Conservation (phyloP, 2,113 vertebrate genomes). For the Calidris pugnax region DNA sequence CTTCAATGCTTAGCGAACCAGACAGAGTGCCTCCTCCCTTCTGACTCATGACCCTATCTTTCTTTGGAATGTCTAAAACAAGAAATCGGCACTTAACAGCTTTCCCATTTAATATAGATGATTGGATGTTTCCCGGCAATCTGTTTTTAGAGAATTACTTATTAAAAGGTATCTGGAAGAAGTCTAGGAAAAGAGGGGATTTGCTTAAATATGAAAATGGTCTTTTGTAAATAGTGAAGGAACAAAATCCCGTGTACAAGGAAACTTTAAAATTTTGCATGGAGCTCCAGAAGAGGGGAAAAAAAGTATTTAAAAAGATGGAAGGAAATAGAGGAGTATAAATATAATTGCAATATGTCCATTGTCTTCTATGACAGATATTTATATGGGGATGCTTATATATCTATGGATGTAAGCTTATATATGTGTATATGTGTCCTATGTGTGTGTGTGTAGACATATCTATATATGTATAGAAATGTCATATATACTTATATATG, state of each 20-base stretch:
- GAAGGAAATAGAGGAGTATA: neutral
- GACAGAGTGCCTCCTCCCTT: neutral
- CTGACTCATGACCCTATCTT: neutral
- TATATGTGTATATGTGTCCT: neutral
- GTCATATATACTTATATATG: neutral
- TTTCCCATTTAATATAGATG: neutral
- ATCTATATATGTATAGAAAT: neutral
- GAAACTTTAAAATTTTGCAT: neutral
- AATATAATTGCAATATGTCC: neutral
- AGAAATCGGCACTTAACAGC: neutral
- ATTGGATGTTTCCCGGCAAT: neutral
- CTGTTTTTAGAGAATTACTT: neutral
- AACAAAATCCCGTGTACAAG: neutral
- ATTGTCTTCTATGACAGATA: neutral
- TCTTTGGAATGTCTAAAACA: neutral
- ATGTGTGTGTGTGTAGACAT: accelerated
- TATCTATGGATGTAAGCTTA: neutral
- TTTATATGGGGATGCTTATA: neutral
- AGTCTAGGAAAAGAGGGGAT: neutral
- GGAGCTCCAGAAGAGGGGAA: neutral
- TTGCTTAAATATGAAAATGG: neutral
- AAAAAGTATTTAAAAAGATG: neutral
- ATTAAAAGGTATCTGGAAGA: neutral
- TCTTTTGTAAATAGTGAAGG: neutral
- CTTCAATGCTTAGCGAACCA: neutral